Percentiles rank a stretch among this genome's conserved stretches.
Conservation (phyloP, 2,113 vertebrate genomes). For the Oncorhynchus masou region DNA sequence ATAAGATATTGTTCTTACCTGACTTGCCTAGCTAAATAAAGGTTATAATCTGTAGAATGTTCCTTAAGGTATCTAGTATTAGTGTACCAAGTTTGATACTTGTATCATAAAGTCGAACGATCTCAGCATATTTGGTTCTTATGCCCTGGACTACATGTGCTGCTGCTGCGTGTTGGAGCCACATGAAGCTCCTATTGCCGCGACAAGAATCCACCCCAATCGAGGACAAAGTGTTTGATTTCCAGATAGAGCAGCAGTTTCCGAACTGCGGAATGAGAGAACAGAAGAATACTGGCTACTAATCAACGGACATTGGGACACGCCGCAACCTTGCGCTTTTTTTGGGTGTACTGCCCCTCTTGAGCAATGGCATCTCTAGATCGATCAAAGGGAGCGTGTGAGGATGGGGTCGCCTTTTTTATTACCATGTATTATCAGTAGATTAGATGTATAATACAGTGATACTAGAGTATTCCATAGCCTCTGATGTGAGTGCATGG, state of each 20-base stretch:
- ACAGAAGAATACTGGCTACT: constrained; percentile 35
- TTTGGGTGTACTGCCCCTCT: constrained; percentile 29
- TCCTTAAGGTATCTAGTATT: no score
- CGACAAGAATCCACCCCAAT: constrained; percentile 63
- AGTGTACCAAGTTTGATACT: no score
- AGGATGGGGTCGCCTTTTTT: constrained; percentile 50
- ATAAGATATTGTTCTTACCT: no score
- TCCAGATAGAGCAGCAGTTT: constrained; percentile 57
- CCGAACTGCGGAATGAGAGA: constrained; percentile 11
- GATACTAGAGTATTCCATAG: background rate
- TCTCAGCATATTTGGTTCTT: no score
- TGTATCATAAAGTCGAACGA: no score
- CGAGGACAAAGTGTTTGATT: constrained; percentile 50
- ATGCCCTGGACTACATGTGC: no score
- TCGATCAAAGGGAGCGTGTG: constrained; percentile 61
- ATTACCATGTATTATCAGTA: background rate
- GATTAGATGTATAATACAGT: background rate
- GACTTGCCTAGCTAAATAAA: no score
- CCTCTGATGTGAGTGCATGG: constrained; percentile 4
- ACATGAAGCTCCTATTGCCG: constrained; percentile 61
- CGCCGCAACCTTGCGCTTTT: constrained; percentile 33
- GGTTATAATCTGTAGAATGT: no score
- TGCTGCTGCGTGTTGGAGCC: constrained; percentile 50
- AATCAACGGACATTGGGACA: constrained; percentile 37
- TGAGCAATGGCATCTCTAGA: constrained; percentile 63